These are phyloP conservation scores for Potamarius usumacintae DNA, from an alignment of 2,113 vertebrate genomes.

Conservation along the genomic window DNA sequence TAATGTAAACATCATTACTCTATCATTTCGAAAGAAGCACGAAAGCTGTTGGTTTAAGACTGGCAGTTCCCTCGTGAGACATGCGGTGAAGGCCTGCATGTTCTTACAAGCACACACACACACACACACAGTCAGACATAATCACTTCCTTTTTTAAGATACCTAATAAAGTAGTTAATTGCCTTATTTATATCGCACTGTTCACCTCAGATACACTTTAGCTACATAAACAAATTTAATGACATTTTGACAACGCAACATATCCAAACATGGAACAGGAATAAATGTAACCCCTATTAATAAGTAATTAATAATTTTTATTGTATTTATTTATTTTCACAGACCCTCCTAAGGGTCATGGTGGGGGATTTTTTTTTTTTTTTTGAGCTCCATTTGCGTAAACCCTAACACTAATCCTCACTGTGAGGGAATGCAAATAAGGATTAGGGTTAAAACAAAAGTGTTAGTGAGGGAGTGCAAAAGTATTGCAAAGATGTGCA, in stretches of 20 bases:
- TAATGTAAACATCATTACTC: slow-evolving; percentile 52
- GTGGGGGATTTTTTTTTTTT: too few relatives aligned
- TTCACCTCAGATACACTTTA: not conserved
- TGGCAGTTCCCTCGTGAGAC: slow-evolving; percentile 32
- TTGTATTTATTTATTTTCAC: too few relatives aligned
- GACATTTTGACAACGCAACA: not conserved
- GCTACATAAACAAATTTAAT: not conserved
- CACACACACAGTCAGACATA: slow-evolving; percentile 18
- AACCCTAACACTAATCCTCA: too few relatives aligned
- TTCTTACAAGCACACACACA: slow-evolving; percentile 23
- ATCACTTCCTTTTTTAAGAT: slow-evolving; percentile 15
- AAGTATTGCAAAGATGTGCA: too few relatives aligned
- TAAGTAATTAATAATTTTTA: too few relatives aligned
- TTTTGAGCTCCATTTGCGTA: too few relatives aligned
- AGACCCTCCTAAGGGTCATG: too few relatives aligned
- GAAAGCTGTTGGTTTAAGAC: slow-evolving; percentile 43
- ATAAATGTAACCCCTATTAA: too few relatives aligned
- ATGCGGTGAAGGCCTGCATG: slow-evolving; percentile 1
- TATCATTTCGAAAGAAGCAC: slow-evolving; percentile 51
- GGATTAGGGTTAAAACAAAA: too few relatives aligned
- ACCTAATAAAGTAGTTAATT: slow-evolving; percentile 5
- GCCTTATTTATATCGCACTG: not conserved
- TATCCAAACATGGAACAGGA: not conserved
- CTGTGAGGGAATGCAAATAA: too few relatives aligned
- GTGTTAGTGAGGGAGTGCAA: too few relatives aligned